Evolutionary conservation across 2,888 invertebrate genomes (phyloP).

Genomic region (Agonum fuliginosum): DNA sequence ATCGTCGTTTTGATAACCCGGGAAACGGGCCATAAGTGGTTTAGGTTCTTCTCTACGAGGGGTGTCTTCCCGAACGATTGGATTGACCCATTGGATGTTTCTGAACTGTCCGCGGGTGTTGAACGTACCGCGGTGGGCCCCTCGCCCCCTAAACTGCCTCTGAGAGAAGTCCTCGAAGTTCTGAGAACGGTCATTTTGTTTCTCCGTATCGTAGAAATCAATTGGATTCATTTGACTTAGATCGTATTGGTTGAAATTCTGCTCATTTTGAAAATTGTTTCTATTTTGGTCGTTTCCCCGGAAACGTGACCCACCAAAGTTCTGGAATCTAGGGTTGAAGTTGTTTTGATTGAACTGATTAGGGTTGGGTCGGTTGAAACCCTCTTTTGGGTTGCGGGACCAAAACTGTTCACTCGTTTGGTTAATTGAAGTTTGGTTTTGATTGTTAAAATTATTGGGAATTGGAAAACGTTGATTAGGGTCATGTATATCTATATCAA

Average conservation of each 20-base stretch:
- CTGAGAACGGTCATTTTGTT: not conserved
- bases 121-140: no score
- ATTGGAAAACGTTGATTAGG: not conserved
- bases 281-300: not conserved
- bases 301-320: not conserved
- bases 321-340: not conserved
- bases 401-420: not conserved
- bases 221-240: slow-evolving; percentile 61
- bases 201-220: slow-evolving; percentile 61
- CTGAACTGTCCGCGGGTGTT: not conserved
- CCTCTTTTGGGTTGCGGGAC: not conserved
- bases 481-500: slow-evolving; percentile 2
- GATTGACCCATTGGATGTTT: slow-evolving; percentile 17
- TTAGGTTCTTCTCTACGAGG: no score
- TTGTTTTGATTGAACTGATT: not conserved
- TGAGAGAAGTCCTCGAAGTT: not conserved
- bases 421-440: not conserved
- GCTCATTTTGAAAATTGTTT: not conserved
- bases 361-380: not conserved
- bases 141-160: slow-evolving; percentile 19
- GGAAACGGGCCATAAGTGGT: no score
- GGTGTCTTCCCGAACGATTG: not conserved
- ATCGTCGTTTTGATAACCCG: no score
- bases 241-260: slow-evolving; percentile 60
- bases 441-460: not conserved